Evolutionary conservation across 2,797 vertebrate species (phyloP).

Genomic region (Ptychobarbus kaznakovi): DNA sequence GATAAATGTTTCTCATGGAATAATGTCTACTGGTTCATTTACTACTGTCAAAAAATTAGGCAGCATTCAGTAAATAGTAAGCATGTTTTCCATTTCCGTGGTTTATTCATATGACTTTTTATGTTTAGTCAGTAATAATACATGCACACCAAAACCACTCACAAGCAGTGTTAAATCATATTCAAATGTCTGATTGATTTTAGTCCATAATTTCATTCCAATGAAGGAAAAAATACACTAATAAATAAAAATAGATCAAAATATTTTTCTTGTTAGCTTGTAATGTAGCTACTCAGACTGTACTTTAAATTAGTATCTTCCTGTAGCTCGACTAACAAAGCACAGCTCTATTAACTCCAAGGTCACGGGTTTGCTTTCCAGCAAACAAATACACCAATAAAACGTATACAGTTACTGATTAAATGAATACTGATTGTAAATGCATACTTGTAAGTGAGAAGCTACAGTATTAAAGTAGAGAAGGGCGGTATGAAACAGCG

Average conservation of each 20-base stretch:
- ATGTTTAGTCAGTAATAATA: not conserved
- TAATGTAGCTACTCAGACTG: not conserved
- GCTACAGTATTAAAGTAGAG: not conserved
- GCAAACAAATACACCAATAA: not conserved
- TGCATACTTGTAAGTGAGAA: not conserved
- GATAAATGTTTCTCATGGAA: not conserved
- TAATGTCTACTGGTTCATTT: not conserved
- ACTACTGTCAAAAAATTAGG: not conserved
- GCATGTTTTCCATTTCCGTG: not conserved
- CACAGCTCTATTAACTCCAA: not conserved
- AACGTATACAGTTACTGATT: not conserved
- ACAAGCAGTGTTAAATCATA: not conserved
- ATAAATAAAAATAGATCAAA: not conserved
- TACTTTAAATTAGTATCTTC: not conserved
- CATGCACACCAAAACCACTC: not conserved
- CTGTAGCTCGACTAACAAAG: not conserved
- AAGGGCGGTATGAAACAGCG: not conserved
- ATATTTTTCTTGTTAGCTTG: not conserved
- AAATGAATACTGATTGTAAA: not conserved
- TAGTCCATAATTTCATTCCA: not conserved
- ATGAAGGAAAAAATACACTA: not conserved
- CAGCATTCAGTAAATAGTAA: not conserved
- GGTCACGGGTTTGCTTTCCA: not conserved
- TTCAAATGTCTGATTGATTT: not conserved
- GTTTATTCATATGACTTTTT: not conserved